phyloP scores from a whole-genome alignment of 1,140 invertebrate species.

The Diachasmimorpha longicaudata region DNA sequence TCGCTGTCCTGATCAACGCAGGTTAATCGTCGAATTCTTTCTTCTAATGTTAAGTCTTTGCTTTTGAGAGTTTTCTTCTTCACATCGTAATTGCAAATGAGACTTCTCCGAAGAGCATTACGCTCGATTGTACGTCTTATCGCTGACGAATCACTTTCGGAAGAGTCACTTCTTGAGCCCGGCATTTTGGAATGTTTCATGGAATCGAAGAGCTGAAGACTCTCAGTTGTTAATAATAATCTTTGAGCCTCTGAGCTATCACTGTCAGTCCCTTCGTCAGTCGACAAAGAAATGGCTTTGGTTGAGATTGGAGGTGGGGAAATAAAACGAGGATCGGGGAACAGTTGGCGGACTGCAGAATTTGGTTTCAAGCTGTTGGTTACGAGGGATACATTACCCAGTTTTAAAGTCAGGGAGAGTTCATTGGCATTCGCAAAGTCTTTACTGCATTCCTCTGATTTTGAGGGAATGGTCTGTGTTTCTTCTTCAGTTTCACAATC shows the following conservation, averaged over 20 bases:
- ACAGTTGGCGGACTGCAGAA: constrained; percentile 76
- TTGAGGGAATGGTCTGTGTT: background rate
- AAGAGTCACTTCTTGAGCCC: constrained; percentile 51
- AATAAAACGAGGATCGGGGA: constrained; percentile 68
- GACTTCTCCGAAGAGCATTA: constrained; percentile 72
- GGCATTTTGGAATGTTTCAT: constrained; percentile 66
- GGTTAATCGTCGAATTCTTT: constrained; percentile 80
- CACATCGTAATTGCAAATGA: constrained; percentile 69
- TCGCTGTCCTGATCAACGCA: constrained; percentile 78
- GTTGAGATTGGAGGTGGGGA: constrained; percentile 64
- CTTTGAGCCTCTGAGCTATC: constrained; percentile 55
- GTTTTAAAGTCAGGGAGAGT: constrained; percentile 67
- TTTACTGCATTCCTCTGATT: constrained; percentile 31
- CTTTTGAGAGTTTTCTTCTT: constrained; percentile 58
- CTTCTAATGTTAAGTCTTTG: constrained; percentile 70
- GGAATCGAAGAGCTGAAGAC: constrained; percentile 70
- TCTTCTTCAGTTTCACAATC: background rate
- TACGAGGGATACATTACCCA: constrained; percentile 66
- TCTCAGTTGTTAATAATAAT: constrained; percentile 70
- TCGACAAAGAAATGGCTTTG: constrained; percentile 36
- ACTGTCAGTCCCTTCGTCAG: constrained; percentile 36
- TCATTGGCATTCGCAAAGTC: constrained; percentile 56
- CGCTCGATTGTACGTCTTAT: constrained; percentile 73
- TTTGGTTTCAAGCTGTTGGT: constrained; percentile 71
- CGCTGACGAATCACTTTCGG: constrained; percentile 65